Conservation (phyloP, 2,888 invertebrate species). For the Aricia artaxerxes region DNA sequence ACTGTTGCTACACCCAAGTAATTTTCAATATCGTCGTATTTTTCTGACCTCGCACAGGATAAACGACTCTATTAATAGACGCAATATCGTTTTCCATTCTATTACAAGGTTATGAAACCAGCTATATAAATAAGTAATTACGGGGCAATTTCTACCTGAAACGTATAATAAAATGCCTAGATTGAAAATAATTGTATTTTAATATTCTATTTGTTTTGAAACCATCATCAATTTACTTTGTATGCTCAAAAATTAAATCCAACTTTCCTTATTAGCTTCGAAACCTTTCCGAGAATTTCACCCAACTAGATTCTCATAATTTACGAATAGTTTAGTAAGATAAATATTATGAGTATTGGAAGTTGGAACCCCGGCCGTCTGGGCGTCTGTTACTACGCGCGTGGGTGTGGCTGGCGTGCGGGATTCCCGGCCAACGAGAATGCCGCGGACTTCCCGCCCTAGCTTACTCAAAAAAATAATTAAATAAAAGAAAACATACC, state of each 20-base stretch:
- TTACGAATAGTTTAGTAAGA: not conserved
- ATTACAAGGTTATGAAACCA: constrained; percentile 1
- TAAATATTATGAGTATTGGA: not conserved
- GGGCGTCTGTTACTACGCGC: constrained; percentile 2
- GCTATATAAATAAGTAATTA: not conserved
- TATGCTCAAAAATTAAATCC: not conserved
- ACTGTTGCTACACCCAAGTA: not conserved
- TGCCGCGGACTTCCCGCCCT: not conserved
- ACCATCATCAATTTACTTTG: not conserved
- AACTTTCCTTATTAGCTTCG: not conserved
- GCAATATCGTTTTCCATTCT: constrained; percentile 6
- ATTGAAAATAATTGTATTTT: not conserved
- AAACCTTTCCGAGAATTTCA: not conserved
- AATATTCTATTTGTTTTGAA: not conserved
- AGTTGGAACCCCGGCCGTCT: not conserved
- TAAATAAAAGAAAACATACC: not conserved
- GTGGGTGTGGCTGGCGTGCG: constrained; percentile 17
- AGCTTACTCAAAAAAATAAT: not conserved
- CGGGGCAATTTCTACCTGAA: not conserved
- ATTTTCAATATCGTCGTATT: not conserved
- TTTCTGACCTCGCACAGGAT: constrained; percentile 2
- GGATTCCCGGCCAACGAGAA: not conserved
- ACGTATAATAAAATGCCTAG: not conserved
- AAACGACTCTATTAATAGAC: not conserved
- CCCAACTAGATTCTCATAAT: not conserved